phyloP scores from a whole-genome alignment of 2,113 vertebrate genomes.

The Oryzias melastigma region DNA sequence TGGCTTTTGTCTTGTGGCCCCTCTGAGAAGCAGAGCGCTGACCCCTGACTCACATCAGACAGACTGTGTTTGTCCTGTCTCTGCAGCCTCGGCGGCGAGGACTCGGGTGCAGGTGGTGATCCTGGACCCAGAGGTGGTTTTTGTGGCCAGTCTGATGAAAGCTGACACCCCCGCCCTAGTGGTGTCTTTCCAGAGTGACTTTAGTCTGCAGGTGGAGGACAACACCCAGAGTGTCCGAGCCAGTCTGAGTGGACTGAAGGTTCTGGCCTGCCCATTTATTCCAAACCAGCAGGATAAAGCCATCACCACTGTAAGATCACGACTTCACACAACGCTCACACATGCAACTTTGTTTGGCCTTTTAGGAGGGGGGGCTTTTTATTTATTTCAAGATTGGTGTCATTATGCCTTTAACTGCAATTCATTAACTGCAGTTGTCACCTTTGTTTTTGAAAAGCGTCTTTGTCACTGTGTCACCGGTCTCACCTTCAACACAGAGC shows the following conservation, averaged over 20 bases:
- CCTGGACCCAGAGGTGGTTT: conserved; percentile 92
- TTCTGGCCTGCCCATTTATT: conserved; percentile 92
- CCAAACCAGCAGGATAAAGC: conserved; percentile 72
- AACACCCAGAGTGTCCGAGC: conserved; percentile 78
- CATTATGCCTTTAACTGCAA: too few species aligned
- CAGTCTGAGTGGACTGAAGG: conserved; percentile 83
- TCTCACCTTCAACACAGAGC: too few species aligned
- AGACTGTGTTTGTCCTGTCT: background rate
- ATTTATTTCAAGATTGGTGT: too few species aligned
- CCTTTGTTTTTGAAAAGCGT: too few species aligned
- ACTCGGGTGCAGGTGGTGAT: conserved; percentile 81
- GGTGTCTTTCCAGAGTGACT: conserved; percentile 88
- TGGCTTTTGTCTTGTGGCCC: too few species aligned
- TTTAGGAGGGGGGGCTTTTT: too few species aligned
- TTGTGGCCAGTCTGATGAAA: conserved; percentile 89
- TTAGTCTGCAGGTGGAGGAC: conserved; percentile 71
- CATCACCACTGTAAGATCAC: conserved; percentile 83
- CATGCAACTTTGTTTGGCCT: too few species aligned
- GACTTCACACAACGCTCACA: background rate
- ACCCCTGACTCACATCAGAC: too few species aligned
- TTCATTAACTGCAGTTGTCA: too few species aligned
- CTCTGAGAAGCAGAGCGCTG: too few species aligned
- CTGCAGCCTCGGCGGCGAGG: conserved; percentile 14
- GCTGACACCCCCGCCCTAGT: conserved; percentile 88
- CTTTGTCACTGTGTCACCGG: too few species aligned